phyloP scores from a whole-genome alignment of 2,888 invertebrate genomes.

The Caradrina kadenii region DNA sequence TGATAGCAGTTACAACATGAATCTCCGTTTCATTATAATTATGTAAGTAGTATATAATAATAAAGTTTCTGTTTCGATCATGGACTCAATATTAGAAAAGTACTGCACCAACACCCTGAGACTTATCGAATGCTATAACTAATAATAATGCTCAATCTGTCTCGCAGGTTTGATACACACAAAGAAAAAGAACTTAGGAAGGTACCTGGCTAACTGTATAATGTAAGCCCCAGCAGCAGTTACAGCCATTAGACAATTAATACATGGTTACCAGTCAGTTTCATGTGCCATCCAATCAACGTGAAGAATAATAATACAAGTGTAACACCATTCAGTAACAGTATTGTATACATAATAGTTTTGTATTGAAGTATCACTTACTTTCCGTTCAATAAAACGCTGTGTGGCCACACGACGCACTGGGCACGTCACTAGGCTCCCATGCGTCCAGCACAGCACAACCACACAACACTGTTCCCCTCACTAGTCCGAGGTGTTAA shows the following conservation, averaged over 20 bases:
- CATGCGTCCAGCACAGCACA: conserved; percentile 62
- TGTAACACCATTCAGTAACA: neutral
- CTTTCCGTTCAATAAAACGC: conserved; percentile 26
- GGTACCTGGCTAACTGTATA: neutral
- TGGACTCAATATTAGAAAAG: neutral
- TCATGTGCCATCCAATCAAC: neutral
- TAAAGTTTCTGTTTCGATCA: neutral
- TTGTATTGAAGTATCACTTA: conserved; percentile 19
- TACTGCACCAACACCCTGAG: too few species aligned
- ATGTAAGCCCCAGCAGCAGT: neutral
- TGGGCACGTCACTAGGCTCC: conserved; percentile 47
- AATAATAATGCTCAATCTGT: too few species aligned
- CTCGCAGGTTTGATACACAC: too few species aligned
- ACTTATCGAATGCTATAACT: too few species aligned
- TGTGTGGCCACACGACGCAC: conserved; percentile 7
- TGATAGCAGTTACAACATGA: neutral
- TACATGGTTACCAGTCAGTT: neutral
- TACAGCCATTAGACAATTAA: neutral
- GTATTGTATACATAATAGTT: conserved; percentile 8
- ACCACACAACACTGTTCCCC: conserved; percentile 49
- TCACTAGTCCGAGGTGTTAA: conserved; percentile 56
- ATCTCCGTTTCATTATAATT: neutral
- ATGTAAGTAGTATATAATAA: conserved; percentile 3
- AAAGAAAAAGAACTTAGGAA: neutral
- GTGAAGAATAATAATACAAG: neutral